phyloP scores from a whole-genome alignment of 2,888 invertebrate genomes.

The Drosophila acutilabella region DNA sequence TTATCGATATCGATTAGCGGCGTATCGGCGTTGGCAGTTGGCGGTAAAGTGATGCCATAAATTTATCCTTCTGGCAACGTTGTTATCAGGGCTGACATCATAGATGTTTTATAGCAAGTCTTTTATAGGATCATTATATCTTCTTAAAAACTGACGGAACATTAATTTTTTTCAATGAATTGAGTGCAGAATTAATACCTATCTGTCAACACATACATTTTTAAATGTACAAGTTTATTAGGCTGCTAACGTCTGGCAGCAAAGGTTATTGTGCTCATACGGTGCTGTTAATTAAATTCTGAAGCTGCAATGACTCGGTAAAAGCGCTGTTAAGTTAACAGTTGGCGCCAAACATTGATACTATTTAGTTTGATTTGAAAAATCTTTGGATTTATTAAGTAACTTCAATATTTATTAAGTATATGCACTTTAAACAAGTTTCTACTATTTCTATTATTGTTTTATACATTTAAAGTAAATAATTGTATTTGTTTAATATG shows the following conservation, averaged over 20 bases:
- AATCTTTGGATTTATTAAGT: background rate
- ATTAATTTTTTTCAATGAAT: no score
- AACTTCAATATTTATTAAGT: slow-evolving; percentile 47
- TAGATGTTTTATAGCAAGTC: no score
- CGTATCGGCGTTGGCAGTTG: background rate
- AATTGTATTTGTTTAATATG: slow-evolving; percentile 29
- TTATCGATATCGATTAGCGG: slow-evolving; percentile 9
- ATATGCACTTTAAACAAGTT: slow-evolving; percentile 27
- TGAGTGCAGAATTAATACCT: no score
- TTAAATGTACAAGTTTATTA: no score
- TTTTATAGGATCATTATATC: no score
- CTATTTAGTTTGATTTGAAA: no score
- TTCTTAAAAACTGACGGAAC: no score
- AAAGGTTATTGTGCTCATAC: background rate
- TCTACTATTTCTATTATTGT: slow-evolving; percentile 49
- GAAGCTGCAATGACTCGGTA: background rate
- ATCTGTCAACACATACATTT: no score
- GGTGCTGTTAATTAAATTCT: background rate
- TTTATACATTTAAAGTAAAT: slow-evolving; percentile 32
- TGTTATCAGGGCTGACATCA: no score
- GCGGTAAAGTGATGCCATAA: background rate
- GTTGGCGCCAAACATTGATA: background rate
- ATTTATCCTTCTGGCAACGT: background rate
- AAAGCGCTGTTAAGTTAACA: background rate
- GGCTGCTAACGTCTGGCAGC: no score